phyloP scores from a whole-genome alignment of 1,140 invertebrate species.

The Pomacea maculata region DNA sequence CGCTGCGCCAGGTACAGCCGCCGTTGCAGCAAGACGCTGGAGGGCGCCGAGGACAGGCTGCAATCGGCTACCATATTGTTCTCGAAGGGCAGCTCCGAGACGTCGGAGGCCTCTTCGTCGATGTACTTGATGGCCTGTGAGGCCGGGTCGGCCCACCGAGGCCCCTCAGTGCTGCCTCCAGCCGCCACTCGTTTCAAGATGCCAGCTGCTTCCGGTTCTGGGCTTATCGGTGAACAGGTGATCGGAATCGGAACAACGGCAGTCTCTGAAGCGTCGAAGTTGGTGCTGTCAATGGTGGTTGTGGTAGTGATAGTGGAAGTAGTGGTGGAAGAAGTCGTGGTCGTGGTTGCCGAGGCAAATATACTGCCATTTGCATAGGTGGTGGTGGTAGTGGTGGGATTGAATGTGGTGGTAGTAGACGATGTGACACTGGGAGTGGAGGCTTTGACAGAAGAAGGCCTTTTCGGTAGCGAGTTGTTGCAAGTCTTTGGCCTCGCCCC shows the following conservation, averaged over 20 bases:
- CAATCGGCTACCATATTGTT: conserved; percentile 55
- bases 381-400: conserved; percentile 3
- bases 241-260: background rate
- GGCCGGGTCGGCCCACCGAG: conserved; percentile 63
- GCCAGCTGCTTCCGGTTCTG: conserved; percentile 18
- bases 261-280: background rate
- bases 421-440: background rate
- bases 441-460: conserved; percentile 17
- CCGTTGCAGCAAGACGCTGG: conserved; percentile 28
- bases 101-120: conserved; percentile 60
- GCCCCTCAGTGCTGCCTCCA: conserved; percentile 25
- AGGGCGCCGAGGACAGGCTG: conserved; percentile 39
- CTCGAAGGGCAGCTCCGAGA: conserved; percentile 43
- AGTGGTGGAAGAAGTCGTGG: background rate
- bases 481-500: conserved; percentile 51
- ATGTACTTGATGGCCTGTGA: conserved; percentile 63
- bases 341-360: background rate
- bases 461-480: conserved; percentile 19
- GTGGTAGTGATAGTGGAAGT: background rate
- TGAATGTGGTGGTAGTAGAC: conserved; percentile 2
- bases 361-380: conserved; percentile 16
- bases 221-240: conserved; percentile 14
- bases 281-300: background rate
- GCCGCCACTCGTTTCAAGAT: conserved; percentile 14
- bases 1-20: conserved; percentile 52